Percentiles rank a stretch among this genome's conserved stretches.
Evolutionary conservation across 2,797 vertebrate genomes (phyloP).

Genomic region (Brachyalestes nurse): DNA sequence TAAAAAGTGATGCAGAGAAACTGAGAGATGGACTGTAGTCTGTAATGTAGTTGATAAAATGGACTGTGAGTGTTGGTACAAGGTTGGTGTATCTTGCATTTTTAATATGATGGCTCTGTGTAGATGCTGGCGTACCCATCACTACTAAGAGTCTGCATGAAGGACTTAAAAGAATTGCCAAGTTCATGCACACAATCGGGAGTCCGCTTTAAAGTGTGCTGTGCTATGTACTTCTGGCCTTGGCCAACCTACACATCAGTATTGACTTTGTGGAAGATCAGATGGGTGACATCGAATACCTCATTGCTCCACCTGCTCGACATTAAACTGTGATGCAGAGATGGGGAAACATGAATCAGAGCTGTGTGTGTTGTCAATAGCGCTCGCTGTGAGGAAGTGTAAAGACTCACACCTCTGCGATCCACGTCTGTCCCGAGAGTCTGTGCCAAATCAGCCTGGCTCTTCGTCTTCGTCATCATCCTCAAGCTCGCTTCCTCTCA

Average conservation of each 20-base stretch:
- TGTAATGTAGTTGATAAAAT: no score
- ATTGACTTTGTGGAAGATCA: constrained; percentile 33
- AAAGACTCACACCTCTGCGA: constrained; percentile 34
- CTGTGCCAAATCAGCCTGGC: background rate
- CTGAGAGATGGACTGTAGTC: no score
- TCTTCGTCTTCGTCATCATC: constrained; percentile 2
- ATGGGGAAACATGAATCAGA: constrained; percentile 50
- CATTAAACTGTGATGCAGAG: constrained; percentile 37
- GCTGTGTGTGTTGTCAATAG: constrained; percentile 42
- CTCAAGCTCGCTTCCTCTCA: background rate
- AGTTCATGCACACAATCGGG: background rate
- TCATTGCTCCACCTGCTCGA: constrained; percentile 32
- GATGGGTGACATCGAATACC: constrained; percentile 33
- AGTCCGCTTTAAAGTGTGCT: background rate
- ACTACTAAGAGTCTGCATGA: background rate
- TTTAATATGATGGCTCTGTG: no score
- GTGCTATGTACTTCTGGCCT: background rate
- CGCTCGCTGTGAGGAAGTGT: constrained; percentile 13
- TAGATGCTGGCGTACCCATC: background rate
- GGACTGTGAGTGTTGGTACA: no score
- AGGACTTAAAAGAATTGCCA: background rate
- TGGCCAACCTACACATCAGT: constrained; percentile 5
- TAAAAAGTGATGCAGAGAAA: no score
- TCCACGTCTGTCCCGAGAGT: constrained; percentile 12
- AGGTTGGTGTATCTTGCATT: no score